These are phyloP conservation scores for Lichenostomus cassidix DNA, from an alignment of 2,113 vertebrate genomes.

Conservation along the genomic window DNA sequence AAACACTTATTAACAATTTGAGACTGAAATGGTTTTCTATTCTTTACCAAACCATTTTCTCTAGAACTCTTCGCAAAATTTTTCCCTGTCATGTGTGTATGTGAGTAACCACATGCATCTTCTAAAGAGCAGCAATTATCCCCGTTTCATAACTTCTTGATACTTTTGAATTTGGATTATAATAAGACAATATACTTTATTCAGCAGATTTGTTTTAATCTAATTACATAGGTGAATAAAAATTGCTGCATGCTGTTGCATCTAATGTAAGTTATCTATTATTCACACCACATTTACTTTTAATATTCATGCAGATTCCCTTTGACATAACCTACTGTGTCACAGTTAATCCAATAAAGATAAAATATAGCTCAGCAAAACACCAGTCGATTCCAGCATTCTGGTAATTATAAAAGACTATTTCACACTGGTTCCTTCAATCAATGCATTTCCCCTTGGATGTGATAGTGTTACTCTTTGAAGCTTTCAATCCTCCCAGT, in stretches of 20 bases:
- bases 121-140: slow-evolving; percentile 49
- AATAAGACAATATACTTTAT: slow-evolving; percentile 76
- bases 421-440: slow-evolving; percentile 80
- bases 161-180: slow-evolving; percentile 68
- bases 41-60: neutral
- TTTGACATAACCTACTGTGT: slow-evolving; percentile 86
- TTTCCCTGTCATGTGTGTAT: neutral
- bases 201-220: slow-evolving; percentile 79
- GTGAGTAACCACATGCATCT: neutral
- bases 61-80: neutral
- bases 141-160: slow-evolving; percentile 47
- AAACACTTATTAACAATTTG: neutral
- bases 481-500: slow-evolving; percentile 75
- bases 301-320: slow-evolving; percentile 84
- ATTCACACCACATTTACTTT: slow-evolving; percentile 87
- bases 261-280: slow-evolving; percentile 85
- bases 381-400: slow-evolving; percentile 79
- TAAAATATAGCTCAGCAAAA: slow-evolving; percentile 83
- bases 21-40: slow-evolving; percentile 1
- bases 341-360: slow-evolving; percentile 86
- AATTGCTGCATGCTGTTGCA: slow-evolving; percentile 78
- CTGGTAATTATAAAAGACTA: slow-evolving; percentile 82
- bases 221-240: slow-evolving; percentile 83
- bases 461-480: slow-evolving; percentile 73
- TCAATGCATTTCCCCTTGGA: slow-evolving; percentile 75